Evolutionary conservation across 2,113 vertebrate species (phyloP), one percentile per base, ranked within the genome.

Genomic region (Callaeas wilsoni): DNA sequence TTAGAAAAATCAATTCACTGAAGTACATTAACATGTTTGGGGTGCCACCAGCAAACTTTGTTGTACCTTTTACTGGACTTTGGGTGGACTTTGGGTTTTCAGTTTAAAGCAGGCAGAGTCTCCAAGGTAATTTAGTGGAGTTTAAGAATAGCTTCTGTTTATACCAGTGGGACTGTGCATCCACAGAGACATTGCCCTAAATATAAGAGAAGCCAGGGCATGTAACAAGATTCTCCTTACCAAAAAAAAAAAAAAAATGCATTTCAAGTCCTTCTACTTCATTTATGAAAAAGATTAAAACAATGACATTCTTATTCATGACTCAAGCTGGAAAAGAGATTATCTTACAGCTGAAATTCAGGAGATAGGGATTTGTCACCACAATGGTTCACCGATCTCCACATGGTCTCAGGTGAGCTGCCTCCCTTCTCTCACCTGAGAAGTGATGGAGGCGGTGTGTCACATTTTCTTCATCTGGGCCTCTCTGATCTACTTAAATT

Each of bases 141-240:
- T 86, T 90, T 86, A 86, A 96, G 79, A 96, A 96, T 84, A 95
- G 56, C 56, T 86, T 84, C 71, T 86, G 5, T 68, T 94, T 78
- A 75, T 84, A 92, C 68, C 60, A 23, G 4, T 68, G 95, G 83
- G 79, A 84, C 71, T 78, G 7, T 41, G n/a, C n/a, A 56, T 60
- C 88, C 84, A 56, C 52, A 78, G 64, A 86, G 71, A 86, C 60
- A 81, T 17, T 84, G 90, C 56, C 90, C 94, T 96, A 95, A 67
- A 90, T 96, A 35, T 78, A 56, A 94, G 52, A 84, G 29, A 74
- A 92, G 90, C 32, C 88, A 81, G 52, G 64, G 23, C 64, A 78
- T 59, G 46, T 47, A 90, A 90, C 9, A 46, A 63, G 47, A 70
- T 37, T 75, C 12, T 84, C 23, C 42, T 73, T 32, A 65, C 8